Evolutionary conservation across 2,113 vertebrate species (phyloP), one percentile per base, ranked within the genome.

Genomic region (Hypanus sabinus): DNA sequence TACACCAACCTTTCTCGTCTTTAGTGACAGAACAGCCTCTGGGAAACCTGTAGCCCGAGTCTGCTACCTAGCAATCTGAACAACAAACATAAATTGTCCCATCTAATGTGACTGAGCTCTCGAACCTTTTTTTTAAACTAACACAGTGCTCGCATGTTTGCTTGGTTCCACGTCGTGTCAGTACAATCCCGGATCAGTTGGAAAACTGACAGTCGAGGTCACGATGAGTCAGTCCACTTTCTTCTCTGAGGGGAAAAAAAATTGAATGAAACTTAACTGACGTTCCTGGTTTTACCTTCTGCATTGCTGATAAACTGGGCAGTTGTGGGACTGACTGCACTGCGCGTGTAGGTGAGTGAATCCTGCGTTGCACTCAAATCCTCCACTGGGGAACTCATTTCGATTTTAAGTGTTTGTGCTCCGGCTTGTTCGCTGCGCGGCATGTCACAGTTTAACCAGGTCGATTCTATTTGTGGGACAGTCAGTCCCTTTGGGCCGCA

Each of bases 11-110:
- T 20, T 24, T 24, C 71, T 73, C 20, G 33, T 46, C 20, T 30
- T 73, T 27, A 75, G 46, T 73, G 95, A 95, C 94, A 96, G 93
- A 94, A 46, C 55, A 94, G 95, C 95, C 94, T 94, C 95, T 24
- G 36, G 71, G 91, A 33, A 71, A 93, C 11, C 65, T 93, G 65
- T 36, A 62, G 0, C 57, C 85, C 9, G 60, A 70, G 57, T 88
- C 57, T 88, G 57, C 30, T n/a, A 0, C 9, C 60, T 62, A 20
- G 70, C 68, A 55, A 11, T 8, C 36, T 46, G 91, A 55, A 1
- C 10, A n/a, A 30, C 22, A 38, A 18, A 68, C 16, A 20, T n/a
- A 9, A 36, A 68, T 46, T 46, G 0, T 71, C 22, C 33, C 33
- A 27, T 93, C 12, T 24, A 46, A 36, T 5, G 46, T 22, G 65